Evolutionary conservation across 2,113 vertebrate species (phyloP).

Genomic region (Salvelinus namaycush): DNA sequence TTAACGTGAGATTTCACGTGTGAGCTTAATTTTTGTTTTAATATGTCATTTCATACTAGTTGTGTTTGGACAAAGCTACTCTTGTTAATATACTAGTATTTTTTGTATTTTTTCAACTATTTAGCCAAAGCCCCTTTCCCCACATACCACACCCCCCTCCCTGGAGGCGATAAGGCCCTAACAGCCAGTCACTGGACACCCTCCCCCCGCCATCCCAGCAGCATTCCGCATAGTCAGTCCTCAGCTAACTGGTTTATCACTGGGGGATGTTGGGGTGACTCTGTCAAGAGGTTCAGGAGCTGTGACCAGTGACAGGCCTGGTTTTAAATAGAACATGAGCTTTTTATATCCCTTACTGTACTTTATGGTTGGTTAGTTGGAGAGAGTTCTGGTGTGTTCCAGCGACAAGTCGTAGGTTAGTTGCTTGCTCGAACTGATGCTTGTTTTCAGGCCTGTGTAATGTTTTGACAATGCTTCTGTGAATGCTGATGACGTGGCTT

Average conservation of each 20-base stretch:
- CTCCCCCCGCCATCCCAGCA: neutral
- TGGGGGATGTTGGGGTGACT: constrained; percentile 6
- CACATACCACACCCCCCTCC: neutral
- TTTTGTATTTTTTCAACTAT: neutral
- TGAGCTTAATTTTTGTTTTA: neutral
- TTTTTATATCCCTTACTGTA: constrained; percentile 7
- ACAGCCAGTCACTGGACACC: neutral
- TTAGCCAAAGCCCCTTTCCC: neutral
- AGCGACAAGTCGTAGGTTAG: too few species aligned
- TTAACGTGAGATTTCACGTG: neutral
- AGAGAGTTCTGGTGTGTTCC: too few species aligned
- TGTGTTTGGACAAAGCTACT: neutral
- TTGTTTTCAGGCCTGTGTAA: neutral
- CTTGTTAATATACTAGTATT: neutral
- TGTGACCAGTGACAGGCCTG: neutral
- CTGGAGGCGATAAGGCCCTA: neutral
- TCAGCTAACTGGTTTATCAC: neutral
- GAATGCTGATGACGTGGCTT: too few species aligned
- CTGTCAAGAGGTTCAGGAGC: neutral
- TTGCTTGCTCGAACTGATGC: too few species aligned
- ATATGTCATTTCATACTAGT: neutral
- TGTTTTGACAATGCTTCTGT: too few species aligned
- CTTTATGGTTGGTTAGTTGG: too few species aligned
- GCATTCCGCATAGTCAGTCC: neutral
- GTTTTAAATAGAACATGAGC: constrained; percentile 35